Percentiles rank a stretch among this genome's conserved stretches.
Evolutionary conservation across 2,888 invertebrate genomes (phyloP).

Genomic region (Aricia artaxerxes): DNA sequence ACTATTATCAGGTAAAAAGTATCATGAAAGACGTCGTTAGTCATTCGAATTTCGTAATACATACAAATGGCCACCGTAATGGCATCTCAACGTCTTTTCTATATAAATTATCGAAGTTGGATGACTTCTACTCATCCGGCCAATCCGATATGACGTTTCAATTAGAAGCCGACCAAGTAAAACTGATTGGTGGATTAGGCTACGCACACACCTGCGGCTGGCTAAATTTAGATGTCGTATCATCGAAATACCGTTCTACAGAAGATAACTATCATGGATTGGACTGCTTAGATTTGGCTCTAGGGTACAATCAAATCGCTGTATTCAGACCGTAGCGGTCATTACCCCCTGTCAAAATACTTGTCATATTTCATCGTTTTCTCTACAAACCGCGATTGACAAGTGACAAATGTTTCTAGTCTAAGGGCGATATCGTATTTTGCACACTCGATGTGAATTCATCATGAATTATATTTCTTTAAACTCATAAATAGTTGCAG

Average conservation of each 20-base stretch:
- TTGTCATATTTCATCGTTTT: too few relatives aligned
- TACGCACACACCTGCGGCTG: not conserved
- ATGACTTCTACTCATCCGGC: slow-evolving; percentile 9
- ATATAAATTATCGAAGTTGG: slow-evolving; percentile 19
- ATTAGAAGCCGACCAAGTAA: slow-evolving; percentile 12
- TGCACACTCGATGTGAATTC: too few relatives aligned
- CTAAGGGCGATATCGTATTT: too few relatives aligned
- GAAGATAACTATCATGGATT: too few relatives aligned
- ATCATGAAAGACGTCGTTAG: not conserved
- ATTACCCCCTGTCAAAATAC: too few relatives aligned
- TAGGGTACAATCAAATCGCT: too few relatives aligned
- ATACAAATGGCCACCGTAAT: not conserved
- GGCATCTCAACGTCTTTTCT: not conserved
- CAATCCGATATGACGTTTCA: slow-evolving; percentile 8
- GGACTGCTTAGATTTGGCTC: too few relatives aligned
- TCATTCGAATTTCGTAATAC: not conserved
- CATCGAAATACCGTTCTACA: not conserved
- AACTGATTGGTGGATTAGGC: not conserved
- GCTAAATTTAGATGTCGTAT: not conserved
- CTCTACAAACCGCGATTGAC: too few relatives aligned
- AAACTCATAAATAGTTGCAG: too few relatives aligned
- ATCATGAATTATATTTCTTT: too few relatives aligned
- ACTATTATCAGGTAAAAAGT: not conserved
- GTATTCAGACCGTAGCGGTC: too few relatives aligned
- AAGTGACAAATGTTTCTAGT: too few relatives aligned